phyloP scores from a whole-genome alignment of 2,888 invertebrate species.

The Xestia rhomboidea region DNA sequence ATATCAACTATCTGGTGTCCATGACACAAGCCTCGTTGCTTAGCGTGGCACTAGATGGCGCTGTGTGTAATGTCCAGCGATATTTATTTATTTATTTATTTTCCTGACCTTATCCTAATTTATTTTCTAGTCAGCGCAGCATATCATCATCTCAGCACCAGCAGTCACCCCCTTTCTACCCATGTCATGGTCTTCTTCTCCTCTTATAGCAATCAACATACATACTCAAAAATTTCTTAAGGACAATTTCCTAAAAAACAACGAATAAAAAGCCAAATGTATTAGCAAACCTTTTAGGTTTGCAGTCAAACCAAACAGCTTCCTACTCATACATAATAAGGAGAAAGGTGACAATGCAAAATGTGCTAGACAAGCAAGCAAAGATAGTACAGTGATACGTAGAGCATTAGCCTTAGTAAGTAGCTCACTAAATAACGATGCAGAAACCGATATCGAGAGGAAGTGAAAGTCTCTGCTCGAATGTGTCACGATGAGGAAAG shows the following conservation, averaged over 20 bases:
- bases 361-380: conserved; percentile 29
- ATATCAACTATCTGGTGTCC: too few species aligned
- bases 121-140: too few species aligned
- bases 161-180: neutral
- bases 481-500: conserved; percentile 63
- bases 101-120: neutral
- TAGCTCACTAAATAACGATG: conserved; percentile 53
- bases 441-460: conserved; percentile 64
- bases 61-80: too few species aligned
- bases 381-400: conserved; percentile 52
- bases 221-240: neutral
- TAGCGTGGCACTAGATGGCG: too few species aligned
- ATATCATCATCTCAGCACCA: neutral
- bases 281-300: neutral
- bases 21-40: too few species aligned
- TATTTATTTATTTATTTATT: too few species aligned
- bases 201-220: neutral
- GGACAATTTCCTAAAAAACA: neutral
- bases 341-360: conserved; percentile 62
- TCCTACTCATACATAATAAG: conserved; percentile 33
- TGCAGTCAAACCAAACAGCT: neutral
- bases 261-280: neutral
- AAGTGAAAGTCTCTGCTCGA: conserved; percentile 66
- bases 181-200: neutral
- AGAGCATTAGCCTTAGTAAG: conserved; percentile 51